Percentiles rank a stretch among this genome's conserved stretches.
Evolutionary conservation across 2,888 invertebrate genomes (phyloP).

Genomic region (Campoplex capitator): DNA sequence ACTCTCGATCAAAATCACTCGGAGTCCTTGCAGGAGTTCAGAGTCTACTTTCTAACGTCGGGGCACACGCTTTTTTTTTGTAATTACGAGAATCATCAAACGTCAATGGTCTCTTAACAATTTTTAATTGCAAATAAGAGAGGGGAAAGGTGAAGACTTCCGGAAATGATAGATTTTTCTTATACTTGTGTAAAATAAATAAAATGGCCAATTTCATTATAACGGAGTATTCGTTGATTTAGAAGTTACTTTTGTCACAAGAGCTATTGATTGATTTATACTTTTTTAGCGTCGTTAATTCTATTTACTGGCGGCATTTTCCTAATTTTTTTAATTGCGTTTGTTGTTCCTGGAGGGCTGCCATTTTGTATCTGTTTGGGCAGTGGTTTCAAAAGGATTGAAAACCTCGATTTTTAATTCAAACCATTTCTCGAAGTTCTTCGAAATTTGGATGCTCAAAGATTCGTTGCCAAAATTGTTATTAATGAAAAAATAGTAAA

Average conservation of each 20-base stretch:
- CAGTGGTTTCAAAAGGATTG: background rate
- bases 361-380: background rate
- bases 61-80: background rate
- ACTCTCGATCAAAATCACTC: background rate
- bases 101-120: background rate
- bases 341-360: background rate
- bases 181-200: background rate
- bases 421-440: too few species aligned
- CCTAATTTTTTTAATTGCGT: background rate
- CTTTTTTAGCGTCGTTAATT: background rate
- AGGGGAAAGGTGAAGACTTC: background rate
- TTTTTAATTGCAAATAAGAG: background rate
- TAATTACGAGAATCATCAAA: constrained; percentile 14
- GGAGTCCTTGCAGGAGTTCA: background rate
- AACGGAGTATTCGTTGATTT: background rate
- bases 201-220: background rate
- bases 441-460: too few species aligned
- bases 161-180: background rate
- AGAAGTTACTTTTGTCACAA: background rate
- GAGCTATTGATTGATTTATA: background rate
- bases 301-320: background rate
- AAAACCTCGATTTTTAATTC: too few species aligned
- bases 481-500: background rate
- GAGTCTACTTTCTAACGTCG: constrained; percentile 38
- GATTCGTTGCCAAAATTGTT: background rate